Base-by-base conservation (phyloP, 2,888 invertebrate genomes). In the Actias luna region DNA sequence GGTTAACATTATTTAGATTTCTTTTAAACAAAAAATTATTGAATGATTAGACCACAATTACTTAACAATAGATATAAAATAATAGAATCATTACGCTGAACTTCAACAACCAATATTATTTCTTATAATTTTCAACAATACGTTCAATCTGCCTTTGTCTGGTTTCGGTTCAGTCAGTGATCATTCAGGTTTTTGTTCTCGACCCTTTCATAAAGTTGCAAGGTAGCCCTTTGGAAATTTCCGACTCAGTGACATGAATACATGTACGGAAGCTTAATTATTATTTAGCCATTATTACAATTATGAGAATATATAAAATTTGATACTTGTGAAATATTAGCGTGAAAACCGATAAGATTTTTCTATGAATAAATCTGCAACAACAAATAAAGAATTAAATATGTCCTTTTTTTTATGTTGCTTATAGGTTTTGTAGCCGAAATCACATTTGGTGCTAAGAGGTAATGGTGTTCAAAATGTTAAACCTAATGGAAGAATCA, bases 151-250 rank as follows among this genome's bases (percentile, higher is more conserved):
- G 27, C 55, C 10, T 29, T 55, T 55, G 55, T 55, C 55, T 55
- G n/a, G 55, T 27, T 29, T 55, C 55, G 55, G 0, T 55, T 29
- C 55, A 27, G 16, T 29, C n/a, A 55, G 55, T 55, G 29, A 29
- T 55, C 55, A 55, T 55, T 55, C n/a, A n/a, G 55, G 55, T 55
- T 55, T 55, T 55, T 55, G 55, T 55, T 55, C 55, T 29, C 29
- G 29, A 29, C 27, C 55, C 55, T 55, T 55, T 55, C n/a, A 55
- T 55, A 55, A 29, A 55, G 27, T 55, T 55, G 29, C 55, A n/a
- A 29, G 29, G 55, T 16, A 29, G 55, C 55, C 55, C 55, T 55
- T 55, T 29, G n/a, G 27, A 29, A 55, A 55, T 27, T 55, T 55
- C 29, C 55, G n/a, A 16, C 29, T 55, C 55, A 55, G 29, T 55